Evolutionary conservation across 2,888 invertebrate species (phyloP), one percentile per base, ranked within the genome.

Genomic region (Folsomia manolachei): DNA sequence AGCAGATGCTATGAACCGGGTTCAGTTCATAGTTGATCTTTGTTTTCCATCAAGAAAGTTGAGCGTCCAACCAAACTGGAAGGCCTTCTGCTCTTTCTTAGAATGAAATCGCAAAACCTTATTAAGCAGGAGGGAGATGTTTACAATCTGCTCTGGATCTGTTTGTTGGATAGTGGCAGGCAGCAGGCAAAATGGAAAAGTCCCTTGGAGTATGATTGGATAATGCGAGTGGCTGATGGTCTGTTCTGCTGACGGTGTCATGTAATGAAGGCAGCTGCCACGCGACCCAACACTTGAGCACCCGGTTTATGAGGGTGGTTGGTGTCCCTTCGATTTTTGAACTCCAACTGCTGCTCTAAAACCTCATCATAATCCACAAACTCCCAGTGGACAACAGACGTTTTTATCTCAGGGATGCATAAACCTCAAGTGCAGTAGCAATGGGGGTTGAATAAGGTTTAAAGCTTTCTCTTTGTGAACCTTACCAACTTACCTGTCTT

Each of bases 261-360:
- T 56, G 18, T 56, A 7, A 56, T 56, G 11, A 9, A 53, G 69
- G 75, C 75, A 72, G 75, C 75, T 75, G 75, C 75, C 75, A 75
- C 75, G 75, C 75, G 75, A 72, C 75, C 75, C 60, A 72, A 69
- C 72, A 67, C 65, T 66, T 39, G 25, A 56, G 21, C 56, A 56
- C 21, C 56, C 19, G 56, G 19, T n/a, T 7, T 18, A 14, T 56
- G 56, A 56, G 19, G 7, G 56, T 14, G 56, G 7, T 19, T 18
- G 7, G 56, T 56, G 19, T 7, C 19, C 18, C 18, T 51, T 11
- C 51, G 18, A 51, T 51, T 18, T 51, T 51, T 18, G 51, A 51
- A 51, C 51, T 51, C 51, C 51, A 51, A 51, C 51, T 51, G 51
- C 51, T 51, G 51, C 51, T 11, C 51, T 18, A n/a, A n/a, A n/a